Percentiles rank a stretch among this genome's conserved stretches.
Evolutionary conservation across 2,888 invertebrate genomes (phyloP).

Genomic region (Melieria picta): DNA sequence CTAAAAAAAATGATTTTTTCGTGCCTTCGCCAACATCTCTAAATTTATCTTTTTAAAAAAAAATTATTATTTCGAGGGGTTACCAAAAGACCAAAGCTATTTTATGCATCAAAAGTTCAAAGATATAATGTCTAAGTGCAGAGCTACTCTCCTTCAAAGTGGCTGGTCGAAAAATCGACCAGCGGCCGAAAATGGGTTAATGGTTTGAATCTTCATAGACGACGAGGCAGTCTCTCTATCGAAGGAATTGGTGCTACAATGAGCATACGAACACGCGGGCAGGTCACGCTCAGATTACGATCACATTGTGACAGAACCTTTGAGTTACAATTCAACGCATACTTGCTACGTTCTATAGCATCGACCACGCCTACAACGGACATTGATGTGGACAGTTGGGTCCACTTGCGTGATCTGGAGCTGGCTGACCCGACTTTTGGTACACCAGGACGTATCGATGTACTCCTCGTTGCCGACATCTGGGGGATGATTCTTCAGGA

Average conservation of each 20-base stretch:
- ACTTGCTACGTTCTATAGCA: constrained; percentile 8
- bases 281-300: background rate
- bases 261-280: background rate
- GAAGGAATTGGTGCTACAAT: constrained; percentile 10
- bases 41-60: too few species aligned
- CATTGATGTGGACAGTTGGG: constrained; percentile 6
- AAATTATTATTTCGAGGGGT: too few species aligned
- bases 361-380: background rate
- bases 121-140: too few species aligned
- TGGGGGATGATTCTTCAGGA: constrained; percentile 11
- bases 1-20: too few species aligned
- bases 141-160: too few species aligned
- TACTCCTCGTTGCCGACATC: constrained; percentile 15
- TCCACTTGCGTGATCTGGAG: constrained; percentile 4
- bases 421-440: constrained; percentile 17
- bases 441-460: background rate
- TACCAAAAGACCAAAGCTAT: too few species aligned
- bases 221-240: background rate
- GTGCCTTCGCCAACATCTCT: too few species aligned
- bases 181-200: too few species aligned
- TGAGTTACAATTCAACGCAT: constrained; percentile 7
- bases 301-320: background rate
- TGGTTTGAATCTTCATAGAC: constrained; percentile 5
- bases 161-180: too few species aligned
- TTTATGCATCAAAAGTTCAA: too few species aligned